Evolutionary conservation across 2,113 vertebrate species (phyloP).

Genomic region (Panthera tigris): DNA sequence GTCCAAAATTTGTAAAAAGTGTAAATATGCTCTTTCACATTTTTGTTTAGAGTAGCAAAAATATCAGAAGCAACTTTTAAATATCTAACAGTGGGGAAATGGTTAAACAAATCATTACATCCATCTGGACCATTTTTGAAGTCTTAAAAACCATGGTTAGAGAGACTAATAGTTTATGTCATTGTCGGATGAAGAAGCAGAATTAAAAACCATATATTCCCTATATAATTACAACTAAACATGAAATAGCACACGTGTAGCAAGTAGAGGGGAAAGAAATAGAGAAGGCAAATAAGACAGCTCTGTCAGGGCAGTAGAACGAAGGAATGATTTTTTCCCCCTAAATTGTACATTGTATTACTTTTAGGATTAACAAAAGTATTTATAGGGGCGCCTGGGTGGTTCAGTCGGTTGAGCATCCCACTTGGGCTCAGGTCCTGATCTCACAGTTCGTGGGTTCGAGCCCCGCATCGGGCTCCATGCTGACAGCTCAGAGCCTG

Average conservation of each 20-base stretch:
- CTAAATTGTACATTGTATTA: neutral
- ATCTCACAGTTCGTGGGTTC: no score
- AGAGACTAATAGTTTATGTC: neutral
- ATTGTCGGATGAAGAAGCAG: conserved; percentile 36
- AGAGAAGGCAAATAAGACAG: neutral
- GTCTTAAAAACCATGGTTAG: neutral
- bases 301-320: neutral
- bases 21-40: conserved; percentile 13
- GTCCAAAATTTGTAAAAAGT: conserved; percentile 48
- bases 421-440: no score
- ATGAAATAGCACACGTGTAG: neutral
- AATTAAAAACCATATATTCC: conserved; percentile 1
- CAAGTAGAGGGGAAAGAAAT: neutral
- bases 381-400: no score
- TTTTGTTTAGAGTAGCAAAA: conserved; percentile 33
- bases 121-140: neutral
- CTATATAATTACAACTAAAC: neutral
- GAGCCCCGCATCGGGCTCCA: no score
- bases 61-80: conserved; percentile 23
- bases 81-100: conserved; percentile 16
- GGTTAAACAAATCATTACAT: conserved; percentile 22
- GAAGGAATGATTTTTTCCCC: neutral
- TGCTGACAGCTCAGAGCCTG: no score
- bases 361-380: neutral
- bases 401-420: no score